Percentiles rank a stretch among this genome's conserved stretches.
Conservation (phyloP, 2,888 invertebrate species). For the Drosophila phalerata region DNA sequence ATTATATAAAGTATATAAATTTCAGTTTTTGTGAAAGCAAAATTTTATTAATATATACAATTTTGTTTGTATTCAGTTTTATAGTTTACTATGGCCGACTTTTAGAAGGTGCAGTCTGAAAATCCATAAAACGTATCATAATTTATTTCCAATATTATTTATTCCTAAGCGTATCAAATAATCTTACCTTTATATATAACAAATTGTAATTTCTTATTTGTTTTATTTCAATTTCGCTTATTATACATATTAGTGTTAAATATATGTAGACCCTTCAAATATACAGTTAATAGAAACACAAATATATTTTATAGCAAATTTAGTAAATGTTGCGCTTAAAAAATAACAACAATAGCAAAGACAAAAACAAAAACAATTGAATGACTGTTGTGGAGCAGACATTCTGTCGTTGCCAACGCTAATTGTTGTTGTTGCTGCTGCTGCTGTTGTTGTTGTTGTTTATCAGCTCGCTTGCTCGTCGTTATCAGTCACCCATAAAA, state of each 20-base stretch:
- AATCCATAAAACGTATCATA: not conserved
- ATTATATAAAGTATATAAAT: too few species aligned
- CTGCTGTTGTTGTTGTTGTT: constrained; percentile 26
- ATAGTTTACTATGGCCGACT: not conserved
- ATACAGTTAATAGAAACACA: not conserved
- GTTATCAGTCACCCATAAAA: constrained; percentile 47
- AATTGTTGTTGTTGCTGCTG: not conserved
- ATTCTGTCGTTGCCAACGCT: constrained; percentile 44
- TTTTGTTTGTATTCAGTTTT: not conserved
- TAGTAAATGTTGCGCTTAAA: not conserved
- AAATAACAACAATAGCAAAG: not conserved
- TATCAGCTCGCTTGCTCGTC: constrained; percentile 49
- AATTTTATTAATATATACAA: not conserved
- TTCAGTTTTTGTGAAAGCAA: too few species aligned
- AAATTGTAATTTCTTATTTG: not conserved
- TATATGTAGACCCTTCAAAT: too few species aligned
- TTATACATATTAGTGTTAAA: not conserved
- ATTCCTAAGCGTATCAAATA: not conserved
- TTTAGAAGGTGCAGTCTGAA: not conserved
- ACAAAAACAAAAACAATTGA: not conserved
- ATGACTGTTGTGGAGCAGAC: constrained; percentile 31
- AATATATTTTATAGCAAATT: not conserved
- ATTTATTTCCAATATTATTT: not conserved
- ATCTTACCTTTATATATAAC: not conserved
- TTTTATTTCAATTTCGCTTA: not conserved